These are phyloP conservation scores for Tamandua tetradactyla DNA, from an alignment of 2,797 vertebrate species.

Conservation along the genomic window DNA sequence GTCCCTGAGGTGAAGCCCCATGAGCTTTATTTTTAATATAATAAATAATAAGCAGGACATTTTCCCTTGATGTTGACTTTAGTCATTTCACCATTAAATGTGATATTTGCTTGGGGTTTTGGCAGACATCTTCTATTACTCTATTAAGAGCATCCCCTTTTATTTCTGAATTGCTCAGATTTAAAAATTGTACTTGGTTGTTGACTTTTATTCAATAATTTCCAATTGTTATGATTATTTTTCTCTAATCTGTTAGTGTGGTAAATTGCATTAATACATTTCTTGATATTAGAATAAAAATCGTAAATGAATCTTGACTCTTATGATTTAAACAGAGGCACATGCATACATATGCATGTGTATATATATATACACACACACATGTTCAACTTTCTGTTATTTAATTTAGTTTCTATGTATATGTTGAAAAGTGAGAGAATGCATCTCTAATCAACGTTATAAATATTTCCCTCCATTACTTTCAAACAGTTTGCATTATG, in stretches of 20 bases:
- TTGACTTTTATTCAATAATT: not conserved
- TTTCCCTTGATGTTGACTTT: not conserved
- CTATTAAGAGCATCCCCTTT: not conserved
- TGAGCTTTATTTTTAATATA: not conserved
- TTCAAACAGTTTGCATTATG: not conserved
- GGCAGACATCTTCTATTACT: not conserved
- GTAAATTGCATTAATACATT: not conserved
- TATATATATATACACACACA: rapidly evolving
- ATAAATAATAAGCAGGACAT: not conserved
- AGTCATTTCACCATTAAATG: not conserved
- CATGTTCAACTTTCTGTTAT: rapidly evolving
- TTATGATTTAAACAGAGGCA: no score
- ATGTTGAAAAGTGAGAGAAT: not conserved
- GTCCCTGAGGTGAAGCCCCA: not conserved
- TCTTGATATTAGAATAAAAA: not conserved
- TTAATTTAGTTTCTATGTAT: not conserved
- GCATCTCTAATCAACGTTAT: not conserved
- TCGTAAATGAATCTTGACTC: no score
- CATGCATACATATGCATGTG: no score
- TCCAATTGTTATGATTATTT: not conserved
- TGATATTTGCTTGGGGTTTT: not conserved
- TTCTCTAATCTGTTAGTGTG: not conserved
- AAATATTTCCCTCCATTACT: not conserved
- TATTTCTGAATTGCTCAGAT: not conserved
- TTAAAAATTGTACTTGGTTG: not conserved